A percentile compares a stretch with the other conserved stretches of the same genome.
phyloP scores from a whole-genome alignment of 2,113 vertebrate species.

The Mesocricetus auratus region DNA sequence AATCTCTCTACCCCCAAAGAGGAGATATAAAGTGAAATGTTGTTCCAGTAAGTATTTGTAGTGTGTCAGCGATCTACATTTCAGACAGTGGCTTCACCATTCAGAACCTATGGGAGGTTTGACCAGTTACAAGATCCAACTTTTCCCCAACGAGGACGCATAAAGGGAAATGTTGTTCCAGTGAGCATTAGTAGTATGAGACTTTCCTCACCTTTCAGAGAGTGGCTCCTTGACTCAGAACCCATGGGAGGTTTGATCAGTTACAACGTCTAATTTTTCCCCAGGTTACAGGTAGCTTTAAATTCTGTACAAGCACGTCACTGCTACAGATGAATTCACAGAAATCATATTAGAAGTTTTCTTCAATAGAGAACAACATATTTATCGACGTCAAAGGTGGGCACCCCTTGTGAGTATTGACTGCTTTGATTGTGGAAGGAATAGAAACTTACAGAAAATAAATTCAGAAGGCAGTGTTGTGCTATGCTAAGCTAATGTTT shows the following conservation, averaged over 20 bases:
- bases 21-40: not conserved
- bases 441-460: not conserved
- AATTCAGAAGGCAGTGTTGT: not conserved
- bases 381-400: not conserved
- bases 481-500: not conserved
- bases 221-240: not conserved
- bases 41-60: not conserved
- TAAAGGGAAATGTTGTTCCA: not conserved
- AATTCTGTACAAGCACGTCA: not conserved
- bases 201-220: not conserved
- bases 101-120: not conserved
- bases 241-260: not conserved
- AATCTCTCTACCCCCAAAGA: not conserved
- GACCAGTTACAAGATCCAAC: not conserved
- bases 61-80: not conserved
- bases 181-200: not conserved
- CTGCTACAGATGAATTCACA: not conserved
- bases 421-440: not conserved
- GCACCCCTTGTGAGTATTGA: not conserved
- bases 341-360: not conserved
- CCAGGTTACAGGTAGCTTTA: not conserved
- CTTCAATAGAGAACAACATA: not conserved
- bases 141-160: too few species aligned
- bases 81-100: not conserved
- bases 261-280: not conserved